Base-by-base conservation (phyloP, 2,797 vertebrate species). In the Spondyliosoma cantharus region DNA sequence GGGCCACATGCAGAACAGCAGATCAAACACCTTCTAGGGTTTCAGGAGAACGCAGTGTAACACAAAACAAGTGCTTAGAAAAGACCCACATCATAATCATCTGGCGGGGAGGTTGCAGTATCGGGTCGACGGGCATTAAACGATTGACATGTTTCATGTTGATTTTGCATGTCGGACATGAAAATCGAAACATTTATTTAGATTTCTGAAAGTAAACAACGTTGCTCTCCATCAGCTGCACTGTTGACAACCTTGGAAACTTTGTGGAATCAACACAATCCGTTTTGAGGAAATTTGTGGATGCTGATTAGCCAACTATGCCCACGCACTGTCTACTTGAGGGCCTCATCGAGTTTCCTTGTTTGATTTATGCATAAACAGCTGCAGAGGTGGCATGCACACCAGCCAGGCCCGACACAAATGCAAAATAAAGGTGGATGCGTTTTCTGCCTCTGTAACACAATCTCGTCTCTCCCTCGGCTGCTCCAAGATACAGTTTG, bases 281-380 rank as follows among this genome's bases (percentile, higher is more conserved):
- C n/a, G 42, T 60, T 67, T 71, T 49, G 46, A 78, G 72, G 61
- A 56, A 52, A 56, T 76, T 85, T 7, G 19, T 62, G 72, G 78
- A 61, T 74, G 61, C 71, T 80, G 82, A 87, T 86, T 80, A 42
- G 80, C 83, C 52, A 86, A 74, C 80, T 80, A 84, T 62, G 62
- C 71, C 42, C 74, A 83, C 74, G 67, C 76, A 46, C 64, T 86
- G 86, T 81, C 80, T 79, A 77, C 69, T 82, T 80, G 60, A 66
- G 80, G 61, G 75, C 75, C 83, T 87, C 78, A 89, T 93, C 86
- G 46, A 68, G 81, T 91, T 92, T 87, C 90, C 78, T 50, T 67
- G 77, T 92, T 78, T 89, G 95, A 95, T 94, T 95, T 93, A 94
- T 86, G 84, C 67, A 49, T 54, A 77, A 90, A 86, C 93, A 94